phyloP scores from a whole-genome alignment of 2,113 vertebrate species.

The Myanophis thanlyinensis region DNA sequence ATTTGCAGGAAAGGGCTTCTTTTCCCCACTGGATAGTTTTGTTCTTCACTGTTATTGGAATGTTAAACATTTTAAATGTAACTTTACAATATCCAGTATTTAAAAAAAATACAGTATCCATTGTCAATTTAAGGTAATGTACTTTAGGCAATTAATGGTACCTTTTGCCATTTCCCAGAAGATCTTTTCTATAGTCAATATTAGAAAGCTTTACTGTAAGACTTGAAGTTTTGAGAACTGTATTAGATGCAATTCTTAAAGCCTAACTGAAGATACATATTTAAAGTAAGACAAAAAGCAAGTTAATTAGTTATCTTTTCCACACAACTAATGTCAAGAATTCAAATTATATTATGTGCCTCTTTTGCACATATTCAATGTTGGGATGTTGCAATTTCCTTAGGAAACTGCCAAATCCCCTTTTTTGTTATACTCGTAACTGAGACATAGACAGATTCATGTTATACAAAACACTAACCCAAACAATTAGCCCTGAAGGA shows the following conservation, averaged over 20 bases:
- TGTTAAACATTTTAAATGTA: not conserved
- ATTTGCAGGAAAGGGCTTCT: slow-evolving; percentile 1
- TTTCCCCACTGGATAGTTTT: slow-evolving; percentile 2
- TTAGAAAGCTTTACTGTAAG: not conserved
- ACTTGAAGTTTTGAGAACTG: not conserved
- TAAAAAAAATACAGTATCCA: not conserved
- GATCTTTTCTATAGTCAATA: not conserved
- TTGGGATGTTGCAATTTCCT: not conserved
- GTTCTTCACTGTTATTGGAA: not conserved
- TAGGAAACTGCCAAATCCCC: not conserved
- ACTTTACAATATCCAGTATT: not conserved
- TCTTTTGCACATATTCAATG: not conserved
- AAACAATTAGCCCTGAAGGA: not conserved
- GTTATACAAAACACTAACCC: not conserved
- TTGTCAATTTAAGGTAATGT: slow-evolving; percentile 20
- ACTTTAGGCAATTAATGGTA: not conserved
- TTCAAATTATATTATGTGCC: not conserved
- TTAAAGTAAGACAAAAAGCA: slow-evolving; percentile 30
- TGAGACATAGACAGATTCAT: not conserved
- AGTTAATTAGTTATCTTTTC: slow-evolving; percentile 25
- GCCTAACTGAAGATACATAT: not conserved
- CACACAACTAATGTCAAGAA: not conserved
- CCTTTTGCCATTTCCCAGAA: not conserved
- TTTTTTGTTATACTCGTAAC: not conserved
- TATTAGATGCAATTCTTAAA: not conserved